phyloP scores from a whole-genome alignment of 2,797 vertebrate genomes.

The Karalla daura region DNA sequence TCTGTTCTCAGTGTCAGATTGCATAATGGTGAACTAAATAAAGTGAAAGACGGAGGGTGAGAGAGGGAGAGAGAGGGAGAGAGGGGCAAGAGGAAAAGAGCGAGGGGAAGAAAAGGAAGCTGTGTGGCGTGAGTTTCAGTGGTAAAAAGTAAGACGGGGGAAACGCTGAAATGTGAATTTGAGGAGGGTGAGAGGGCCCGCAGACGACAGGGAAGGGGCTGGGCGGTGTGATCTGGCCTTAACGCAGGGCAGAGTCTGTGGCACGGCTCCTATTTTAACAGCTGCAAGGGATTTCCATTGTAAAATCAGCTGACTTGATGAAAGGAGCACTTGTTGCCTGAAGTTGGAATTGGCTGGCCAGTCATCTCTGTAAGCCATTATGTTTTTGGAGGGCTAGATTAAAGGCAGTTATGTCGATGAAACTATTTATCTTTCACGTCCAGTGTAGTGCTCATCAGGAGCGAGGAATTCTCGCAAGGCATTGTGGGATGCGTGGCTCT shows the following conservation, averaged over 20 bases:
- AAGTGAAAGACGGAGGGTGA: slow-evolving; percentile 9
- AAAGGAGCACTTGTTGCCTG: slow-evolving; percentile 83
- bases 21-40: slow-evolving; percentile 36
- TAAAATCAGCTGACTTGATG: slow-evolving; percentile 85
- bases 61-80: background rate
- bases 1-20: slow-evolving; percentile 47
- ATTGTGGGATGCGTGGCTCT: slow-evolving; percentile 70
- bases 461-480: slow-evolving; percentile 74
- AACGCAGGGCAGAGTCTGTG: slow-evolving; percentile 70
- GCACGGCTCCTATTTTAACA: slow-evolving; percentile 83
- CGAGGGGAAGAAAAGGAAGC: slow-evolving; percentile 7
- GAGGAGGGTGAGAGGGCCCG: slow-evolving; percentile 22
- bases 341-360: slow-evolving; percentile 62
- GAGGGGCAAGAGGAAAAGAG: slow-evolving; percentile 3
- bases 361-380: slow-evolving; percentile 81
- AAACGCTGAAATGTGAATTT: slow-evolving; percentile 30
- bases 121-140: background rate
- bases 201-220: slow-evolving; percentile 35
- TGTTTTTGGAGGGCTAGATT: slow-evolving; percentile 80
- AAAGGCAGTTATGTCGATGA: slow-evolving; percentile 81
- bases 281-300: slow-evolving; percentile 88
- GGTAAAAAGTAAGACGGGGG: slow-evolving; percentile 23
- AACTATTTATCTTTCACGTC: slow-evolving; percentile 79
- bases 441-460: slow-evolving; percentile 72
- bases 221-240: slow-evolving; percentile 63